These are phyloP conservation scores for Operophtera brumata DNA, from an alignment of 2,888 invertebrate genomes.

Conservation along the genomic window DNA sequence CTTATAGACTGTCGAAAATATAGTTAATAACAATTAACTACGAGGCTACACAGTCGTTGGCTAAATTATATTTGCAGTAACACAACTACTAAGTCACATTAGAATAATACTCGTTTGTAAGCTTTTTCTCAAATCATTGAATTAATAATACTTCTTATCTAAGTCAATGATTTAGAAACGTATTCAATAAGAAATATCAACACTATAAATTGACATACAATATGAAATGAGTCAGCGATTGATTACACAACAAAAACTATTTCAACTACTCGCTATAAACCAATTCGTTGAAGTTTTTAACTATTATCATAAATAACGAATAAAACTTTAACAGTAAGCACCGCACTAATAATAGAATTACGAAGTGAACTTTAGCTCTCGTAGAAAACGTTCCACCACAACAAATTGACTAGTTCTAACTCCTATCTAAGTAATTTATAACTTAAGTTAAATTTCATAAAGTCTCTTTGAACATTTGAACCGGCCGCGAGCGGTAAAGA, in stretches of 20 bases:
- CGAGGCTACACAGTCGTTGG: conserved; percentile 69
- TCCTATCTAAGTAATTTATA: conserved; percentile 67
- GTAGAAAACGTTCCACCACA: conserved; percentile 76
- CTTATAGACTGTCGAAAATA: conserved; percentile 55
- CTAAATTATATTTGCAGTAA: conserved; percentile 54
- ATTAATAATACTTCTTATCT: conserved; percentile 44
- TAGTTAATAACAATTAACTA: conserved; percentile 67
- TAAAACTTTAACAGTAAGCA: conserved; percentile 73
- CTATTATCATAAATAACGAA: conserved; percentile 58
- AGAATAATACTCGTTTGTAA: conserved; percentile 8
- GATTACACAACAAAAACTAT: conserved; percentile 43
- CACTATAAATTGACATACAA: conserved; percentile 48
- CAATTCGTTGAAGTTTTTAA: conserved; percentile 64
- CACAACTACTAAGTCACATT: conserved; percentile 47
- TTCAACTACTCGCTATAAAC: conserved; percentile 46
- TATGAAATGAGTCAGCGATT: conserved; percentile 44
- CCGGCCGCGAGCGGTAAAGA: conserved; percentile 72
- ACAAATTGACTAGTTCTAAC: conserved; percentile 79
- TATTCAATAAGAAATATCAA: conserved; percentile 53
- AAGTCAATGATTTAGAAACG: conserved; percentile 73
- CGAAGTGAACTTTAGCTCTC: conserved; percentile 68
- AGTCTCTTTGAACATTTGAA: conserved; percentile 72
- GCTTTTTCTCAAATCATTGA: conserved; percentile 49
- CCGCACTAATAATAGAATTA: conserved; percentile 70
- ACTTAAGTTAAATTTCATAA: conserved; percentile 59